A percentile compares a stretch with the other conserved stretches of the same genome.
phyloP scores from a whole-genome alignment of 1,140 invertebrate genomes.

The Drosophila teissieri region DNA sequence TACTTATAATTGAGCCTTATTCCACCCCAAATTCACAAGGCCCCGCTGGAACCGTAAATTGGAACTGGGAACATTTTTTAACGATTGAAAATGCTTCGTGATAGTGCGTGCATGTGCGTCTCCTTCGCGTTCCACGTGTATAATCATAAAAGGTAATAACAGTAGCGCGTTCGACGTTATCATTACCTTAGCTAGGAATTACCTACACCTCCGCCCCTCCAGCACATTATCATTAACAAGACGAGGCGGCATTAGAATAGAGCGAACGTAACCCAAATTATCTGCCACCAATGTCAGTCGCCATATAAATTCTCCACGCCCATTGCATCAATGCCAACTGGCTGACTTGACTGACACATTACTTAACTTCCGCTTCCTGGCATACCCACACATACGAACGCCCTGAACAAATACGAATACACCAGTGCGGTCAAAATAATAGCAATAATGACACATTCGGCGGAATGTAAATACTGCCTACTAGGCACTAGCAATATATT shows the following conservation, averaged over 20 bases:
- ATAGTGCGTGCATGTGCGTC: conserved; percentile 1
- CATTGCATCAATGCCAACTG: conserved; percentile 57
- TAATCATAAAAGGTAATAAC: conserved; percentile 39
- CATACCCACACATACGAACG: conserved; percentile 37
- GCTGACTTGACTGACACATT: conserved; percentile 77
- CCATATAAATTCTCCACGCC: conserved; percentile 48
- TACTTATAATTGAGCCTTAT: no score
- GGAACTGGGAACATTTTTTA: conserved; percentile 12
- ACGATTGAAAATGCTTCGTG: conserved; percentile 33
- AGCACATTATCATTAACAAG: conserved; percentile 47
- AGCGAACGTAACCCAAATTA: conserved; percentile 54
- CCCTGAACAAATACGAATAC: neutral
- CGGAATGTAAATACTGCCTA: neutral
- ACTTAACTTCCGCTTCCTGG: conserved; percentile 81
- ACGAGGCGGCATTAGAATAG: conserved; percentile 44
- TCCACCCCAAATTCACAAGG: neutral
- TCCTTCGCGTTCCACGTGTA: neutral
- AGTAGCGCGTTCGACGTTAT: conserved; percentile 33
- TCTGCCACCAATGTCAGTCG: conserved; percentile 37
- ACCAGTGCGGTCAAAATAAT: conserved; percentile 1
- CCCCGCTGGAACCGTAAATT: neutral
- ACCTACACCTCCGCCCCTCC: conserved; percentile 12
- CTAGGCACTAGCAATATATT: no score
- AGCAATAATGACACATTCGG: neutral
- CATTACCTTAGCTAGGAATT: conserved; percentile 39